These are phyloP conservation scores for Amphimallon solstitiale DNA, from an alignment of 2,888 invertebrate genomes.

Conservation along the genomic window DNA sequence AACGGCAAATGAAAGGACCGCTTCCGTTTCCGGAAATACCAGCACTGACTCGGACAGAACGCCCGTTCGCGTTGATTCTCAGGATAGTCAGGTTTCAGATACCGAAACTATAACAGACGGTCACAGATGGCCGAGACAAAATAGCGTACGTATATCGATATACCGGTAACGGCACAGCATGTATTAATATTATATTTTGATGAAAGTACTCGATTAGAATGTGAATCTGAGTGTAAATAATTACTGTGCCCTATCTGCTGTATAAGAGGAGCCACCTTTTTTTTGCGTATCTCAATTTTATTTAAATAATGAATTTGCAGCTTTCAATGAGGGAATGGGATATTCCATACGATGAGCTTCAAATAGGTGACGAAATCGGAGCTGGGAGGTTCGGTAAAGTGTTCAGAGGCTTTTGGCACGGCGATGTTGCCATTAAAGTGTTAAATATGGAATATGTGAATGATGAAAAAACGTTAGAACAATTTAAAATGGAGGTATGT, in stretches of 20 bases:
- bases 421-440: conserved; percentile 96
- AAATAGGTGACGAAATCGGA: conserved; percentile 87
- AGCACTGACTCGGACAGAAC: conserved; percentile 88
- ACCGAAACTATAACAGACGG: conserved; percentile 66
- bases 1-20: conserved; percentile 75
- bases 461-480: conserved; percentile 89
- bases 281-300: neutral
- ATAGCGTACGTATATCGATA: conserved; percentile 74
- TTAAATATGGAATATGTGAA: conserved; percentile 78
- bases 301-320: conserved; percentile 63
- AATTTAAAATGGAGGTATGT: conserved; percentile 90
- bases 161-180: too few species aligned
- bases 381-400: conserved; percentile 95
- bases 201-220: too few species aligned
- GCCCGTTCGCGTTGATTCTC: conserved; percentile 82
- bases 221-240: too few species aligned
- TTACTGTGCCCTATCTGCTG: too few species aligned
- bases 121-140: conserved; percentile 80
- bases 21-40: conserved; percentile 75
- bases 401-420: conserved; percentile 96
- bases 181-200: too few species aligned
- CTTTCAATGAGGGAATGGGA: conserved; percentile 96
- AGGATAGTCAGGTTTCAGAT: conserved; percentile 80
- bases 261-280: too few species aligned
- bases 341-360: conserved; percentile 95